Conservation (phyloP, 2,797 vertebrate genomes). For the Fistularia commersonii region DNA sequence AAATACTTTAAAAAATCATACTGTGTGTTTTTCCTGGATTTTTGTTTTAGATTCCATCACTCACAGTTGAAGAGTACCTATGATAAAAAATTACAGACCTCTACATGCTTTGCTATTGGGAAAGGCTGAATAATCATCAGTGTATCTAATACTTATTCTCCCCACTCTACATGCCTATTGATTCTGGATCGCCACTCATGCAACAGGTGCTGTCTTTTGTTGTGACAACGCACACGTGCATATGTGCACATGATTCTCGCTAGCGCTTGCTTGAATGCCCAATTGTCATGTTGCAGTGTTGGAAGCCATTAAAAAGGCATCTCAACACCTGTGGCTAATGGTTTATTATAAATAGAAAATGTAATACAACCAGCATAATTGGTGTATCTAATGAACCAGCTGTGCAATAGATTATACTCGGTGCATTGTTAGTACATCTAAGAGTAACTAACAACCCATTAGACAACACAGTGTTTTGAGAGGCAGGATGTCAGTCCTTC, state of each 20-base stretch:
- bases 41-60: too few species aligned
- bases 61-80: too few species aligned
- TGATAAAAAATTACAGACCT: too few species aligned
- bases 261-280: conserved; percentile 39
- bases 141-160: too few species aligned
- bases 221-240: conserved; percentile 9
- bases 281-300: conserved; percentile 27
- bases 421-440: conserved; percentile 9
- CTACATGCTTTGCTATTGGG: too few species aligned
- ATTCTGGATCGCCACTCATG: conserved; percentile 17
- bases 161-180: conserved; percentile 33
- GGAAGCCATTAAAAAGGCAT: conserved; percentile 54
- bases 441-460: conserved; percentile 35
- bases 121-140: too few species aligned
- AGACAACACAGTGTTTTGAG: not conserved
- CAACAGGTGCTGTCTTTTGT: conserved; percentile 38
- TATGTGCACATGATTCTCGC: conserved; percentile 10
- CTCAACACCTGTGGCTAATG: conserved; percentile 51
- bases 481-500: too few species aligned
- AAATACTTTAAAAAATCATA: too few species aligned
- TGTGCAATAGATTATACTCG: conserved; percentile 25
- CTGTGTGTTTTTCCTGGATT: too few species aligned
- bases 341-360: conserved; percentile 59
- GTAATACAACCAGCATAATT: conserved; percentile 25
- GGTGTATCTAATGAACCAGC: conserved; percentile 27